Evolutionary conservation across 2,888 invertebrate genomes (phyloP), one percentile per base, ranked within the genome.

Genomic region (Crepidodera aurea): DNA sequence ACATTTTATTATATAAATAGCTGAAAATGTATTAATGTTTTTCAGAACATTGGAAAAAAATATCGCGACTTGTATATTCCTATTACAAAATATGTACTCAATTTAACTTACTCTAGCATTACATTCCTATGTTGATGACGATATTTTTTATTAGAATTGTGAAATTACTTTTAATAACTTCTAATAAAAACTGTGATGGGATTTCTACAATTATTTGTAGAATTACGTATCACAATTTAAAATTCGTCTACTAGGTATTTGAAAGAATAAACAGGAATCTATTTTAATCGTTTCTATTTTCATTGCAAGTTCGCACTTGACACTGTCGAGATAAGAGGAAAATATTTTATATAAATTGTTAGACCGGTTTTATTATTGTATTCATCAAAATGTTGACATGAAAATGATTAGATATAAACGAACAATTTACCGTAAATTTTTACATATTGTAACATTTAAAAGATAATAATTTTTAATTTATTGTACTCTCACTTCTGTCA

Each of bases 381-480:
- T 42, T 16, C 16, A 42, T 42, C 42, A 22, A 25, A 25, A 25
- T 46, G 25, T 46, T 37, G 37, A 37, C 15, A 8, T 3, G 12
- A 22, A 12, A 46, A 46, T 46, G 22, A 46, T 46, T 25, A 46
- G 46, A 46, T 37, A 37, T 15, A 37, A 37, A 13, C 13, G 37
- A 37, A 15, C 15, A 37, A 37, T 37, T 37, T 37, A 37, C 37
- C 2, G 37, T 15, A 37, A 32, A 32, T 2, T 13, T 22, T 22
- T 6, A 22, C 6, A 22, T 15, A 37, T 12, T 37, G 13, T 15
- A 37, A 15, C 12, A 10, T 34, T 13, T 29, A 64, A 13, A 56
- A 57, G 51, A 57, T 51, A 62, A 39, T 39, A 27, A 19, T 37
- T 27, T 51, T 22, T 44, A 32, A 57, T 57, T 57, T 62, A 48